Evolutionary conservation across 2,797 vertebrate species (phyloP), one percentile per base, ranked within the genome.

Genomic region (Lutjanus campechanus): DNA sequence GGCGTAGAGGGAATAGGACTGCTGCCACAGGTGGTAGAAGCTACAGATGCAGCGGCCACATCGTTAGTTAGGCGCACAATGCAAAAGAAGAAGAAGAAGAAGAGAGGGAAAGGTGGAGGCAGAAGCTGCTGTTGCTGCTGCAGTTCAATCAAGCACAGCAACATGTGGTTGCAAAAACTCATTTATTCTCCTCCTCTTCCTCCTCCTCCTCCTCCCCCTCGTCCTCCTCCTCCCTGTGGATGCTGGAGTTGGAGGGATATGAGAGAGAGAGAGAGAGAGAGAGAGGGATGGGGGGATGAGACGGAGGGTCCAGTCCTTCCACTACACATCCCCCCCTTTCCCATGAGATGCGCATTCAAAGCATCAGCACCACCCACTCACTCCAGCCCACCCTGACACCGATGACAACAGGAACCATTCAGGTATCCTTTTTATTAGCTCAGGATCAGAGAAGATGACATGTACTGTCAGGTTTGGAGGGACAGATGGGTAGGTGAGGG

Each of bases 141-240:
- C 55, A 64, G 77, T 78, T 90, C 84, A 90, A 86, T 87, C 85
- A 73, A 67, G 87, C 81, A 69, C 85, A 93, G 94, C 95, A 96
- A 96, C 95, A 95, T 96, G 95, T 96, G 95, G 93, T 93, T 92
- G 80, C 89, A 92, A 77, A 90, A 90, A 93, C 79, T 92, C 69
- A 74, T 87, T 92, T 91, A 83, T 83, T 69, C 77, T 78, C 66
- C 79, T 55, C 69, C 72, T 53, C 58, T 11, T 59, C 47, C 71
- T 89, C 76, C 69, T 58, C 65, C 69, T 69, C 73, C 71, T 73
- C 55, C 51, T 89, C 76, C 69, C 54, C 65, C 69, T 69, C 73
- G 68, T 73, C 55, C 51, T 73, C 60, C 63, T 60, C 70, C 76
- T 89, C 62, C 84, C 81, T 69, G 75, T 85, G 87, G 80, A 89